phyloP scores from a whole-genome alignment of 1,140 invertebrate species.

The Cyclargus thomasi region DNA sequence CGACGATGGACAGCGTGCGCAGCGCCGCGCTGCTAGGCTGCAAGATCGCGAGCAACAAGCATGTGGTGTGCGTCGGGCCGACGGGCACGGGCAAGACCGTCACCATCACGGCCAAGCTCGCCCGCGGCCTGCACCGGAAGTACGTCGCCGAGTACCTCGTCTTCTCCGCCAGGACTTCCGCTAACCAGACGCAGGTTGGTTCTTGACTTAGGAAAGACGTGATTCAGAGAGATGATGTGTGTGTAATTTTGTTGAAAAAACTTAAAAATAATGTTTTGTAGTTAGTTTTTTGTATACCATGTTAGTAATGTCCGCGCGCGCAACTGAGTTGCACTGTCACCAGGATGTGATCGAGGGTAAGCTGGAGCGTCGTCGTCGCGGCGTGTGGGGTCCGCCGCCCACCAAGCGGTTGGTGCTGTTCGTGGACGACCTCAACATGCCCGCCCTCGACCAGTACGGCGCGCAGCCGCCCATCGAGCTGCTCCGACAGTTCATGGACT shows the following conservation, averaged over 20 bases:
- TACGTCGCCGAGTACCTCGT: constrained; percentile 85
- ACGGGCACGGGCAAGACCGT: constrained; percentile 89
- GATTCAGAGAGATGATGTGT: no score
- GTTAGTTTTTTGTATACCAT: no score
- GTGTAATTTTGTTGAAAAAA: no score
- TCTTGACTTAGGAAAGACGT: no score
- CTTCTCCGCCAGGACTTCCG: constrained; percentile 87
- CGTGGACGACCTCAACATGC: constrained; percentile 95
- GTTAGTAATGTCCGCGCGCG: no score
- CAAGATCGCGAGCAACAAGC: constrained; percentile 77
- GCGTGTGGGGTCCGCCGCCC: constrained; percentile 86
- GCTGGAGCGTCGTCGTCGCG: constrained; percentile 85
- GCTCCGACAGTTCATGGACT: constrained; percentile 87
- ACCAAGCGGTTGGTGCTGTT: constrained; percentile 88
- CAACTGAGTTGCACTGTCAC: no score
- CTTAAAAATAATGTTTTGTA: no score
- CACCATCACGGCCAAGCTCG: constrained; percentile 81
- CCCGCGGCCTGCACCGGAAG: constrained; percentile 78
- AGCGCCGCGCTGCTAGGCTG: constrained; percentile 80
- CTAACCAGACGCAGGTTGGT: constrained; percentile 88
- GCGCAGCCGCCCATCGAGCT: constrained; percentile 93
- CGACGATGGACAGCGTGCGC: constrained; percentile 90
- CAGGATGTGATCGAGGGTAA: constrained; percentile 88
- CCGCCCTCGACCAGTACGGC: constrained; percentile 87
- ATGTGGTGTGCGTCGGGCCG: constrained; percentile 85